Conservation (phyloP, 1,140 invertebrate genomes). For the Drosophila guanche region DNA sequence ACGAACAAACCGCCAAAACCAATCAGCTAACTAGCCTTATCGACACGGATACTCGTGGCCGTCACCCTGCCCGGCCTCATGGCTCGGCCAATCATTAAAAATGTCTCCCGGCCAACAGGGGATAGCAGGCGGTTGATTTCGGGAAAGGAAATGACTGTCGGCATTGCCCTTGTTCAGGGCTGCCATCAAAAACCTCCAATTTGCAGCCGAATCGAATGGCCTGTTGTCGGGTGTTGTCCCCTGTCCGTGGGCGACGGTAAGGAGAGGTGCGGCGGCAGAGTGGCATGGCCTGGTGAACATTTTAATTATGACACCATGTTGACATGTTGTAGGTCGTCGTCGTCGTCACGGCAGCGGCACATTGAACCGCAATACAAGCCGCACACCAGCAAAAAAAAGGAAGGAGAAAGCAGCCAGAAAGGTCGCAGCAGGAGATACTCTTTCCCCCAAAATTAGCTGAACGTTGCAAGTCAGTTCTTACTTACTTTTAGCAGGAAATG, state of each 20-base stretch:
- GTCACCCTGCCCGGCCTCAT: constrained; percentile 1
- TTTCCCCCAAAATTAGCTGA: no score
- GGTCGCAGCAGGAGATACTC: no score
- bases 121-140: constrained; percentile 26
- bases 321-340: constrained; percentile 71
- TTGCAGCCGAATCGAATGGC: constrained; percentile 56
- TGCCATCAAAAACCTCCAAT: constrained; percentile 56
- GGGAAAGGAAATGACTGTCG: constrained; percentile 49
- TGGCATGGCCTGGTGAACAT: constrained; percentile 62
- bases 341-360: constrained; percentile 41
- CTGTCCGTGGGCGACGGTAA: not conserved
- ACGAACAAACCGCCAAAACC: constrained; percentile 36
- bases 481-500: no score
- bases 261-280: not conserved
- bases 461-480: no score
- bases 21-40: constrained; percentile 48
- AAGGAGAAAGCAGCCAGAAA: no score
- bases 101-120: constrained; percentile 56
- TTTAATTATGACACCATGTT: constrained; percentile 82
- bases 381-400: constrained; percentile 6
- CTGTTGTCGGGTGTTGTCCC: not conserved
- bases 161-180: constrained; percentile 40
- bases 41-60: no score
- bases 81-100: constrained; percentile 57
- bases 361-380: constrained; percentile 75